Percentiles rank a stretch among this genome's conserved stretches.
Evolutionary conservation across 2,888 invertebrate species (phyloP).

Genomic region (Erpobdella octoculata): DNA sequence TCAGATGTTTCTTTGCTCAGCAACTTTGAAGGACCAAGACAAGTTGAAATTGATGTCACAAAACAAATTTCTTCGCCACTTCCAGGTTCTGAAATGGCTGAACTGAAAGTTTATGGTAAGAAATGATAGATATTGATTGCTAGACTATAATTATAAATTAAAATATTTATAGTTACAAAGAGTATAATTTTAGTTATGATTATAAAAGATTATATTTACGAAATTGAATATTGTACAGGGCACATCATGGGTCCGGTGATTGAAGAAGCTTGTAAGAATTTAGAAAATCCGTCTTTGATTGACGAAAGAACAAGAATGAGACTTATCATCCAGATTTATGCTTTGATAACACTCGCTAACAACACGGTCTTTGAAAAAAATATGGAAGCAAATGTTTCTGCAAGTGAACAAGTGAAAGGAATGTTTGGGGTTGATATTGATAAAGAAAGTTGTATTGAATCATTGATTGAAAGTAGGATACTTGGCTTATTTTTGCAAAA

Average conservation of each 20-base stretch:
- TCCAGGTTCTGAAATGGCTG: not conserved
- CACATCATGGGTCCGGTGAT: not conserved
- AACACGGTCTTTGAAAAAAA: too few relatives aligned
- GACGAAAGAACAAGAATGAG: constrained; percentile 1
- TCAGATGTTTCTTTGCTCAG: not conserved
- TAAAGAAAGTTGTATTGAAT: not conserved
- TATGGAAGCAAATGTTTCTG: too few relatives aligned
- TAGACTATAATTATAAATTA: too few relatives aligned
- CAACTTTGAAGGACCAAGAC: not conserved
- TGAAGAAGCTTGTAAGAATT: not conserved
- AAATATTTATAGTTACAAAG: not conserved
- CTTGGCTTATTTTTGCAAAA: too few relatives aligned
- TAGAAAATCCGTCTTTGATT: not conserved
- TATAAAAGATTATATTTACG: not conserved
- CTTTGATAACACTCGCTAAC: too few relatives aligned
- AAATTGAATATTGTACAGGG: not conserved
- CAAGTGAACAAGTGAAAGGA: too few relatives aligned
- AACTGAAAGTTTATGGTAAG: not conserved
- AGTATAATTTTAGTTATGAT: not conserved
- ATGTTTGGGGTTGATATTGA: too few relatives aligned
- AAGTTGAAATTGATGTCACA: not conserved
- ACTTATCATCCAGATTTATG: too few relatives aligned
- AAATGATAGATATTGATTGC: too few relatives aligned
- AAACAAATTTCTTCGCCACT: not conserved
- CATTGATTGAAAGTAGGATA: not conserved